These are phyloP conservation scores for Sthenelais limicola DNA, from an alignment of 2,888 invertebrate species.

Conservation along the genomic window DNA sequence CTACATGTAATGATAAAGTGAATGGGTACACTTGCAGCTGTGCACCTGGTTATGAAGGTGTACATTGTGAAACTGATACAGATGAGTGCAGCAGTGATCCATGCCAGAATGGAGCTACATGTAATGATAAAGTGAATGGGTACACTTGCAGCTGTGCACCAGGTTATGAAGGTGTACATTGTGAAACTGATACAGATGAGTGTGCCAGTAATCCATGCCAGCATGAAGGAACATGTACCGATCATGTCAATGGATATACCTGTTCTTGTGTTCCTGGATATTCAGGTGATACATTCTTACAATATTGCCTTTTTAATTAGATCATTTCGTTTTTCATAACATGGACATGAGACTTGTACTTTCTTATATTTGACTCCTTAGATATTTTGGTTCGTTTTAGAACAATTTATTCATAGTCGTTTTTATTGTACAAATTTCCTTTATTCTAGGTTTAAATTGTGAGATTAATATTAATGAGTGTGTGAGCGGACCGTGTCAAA, in stretches of 20 bases:
- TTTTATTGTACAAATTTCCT: too few relatives aligned
- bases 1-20: conserved; percentile 2
- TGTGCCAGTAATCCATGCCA: conserved; percentile 93
- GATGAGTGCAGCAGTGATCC: not conserved
- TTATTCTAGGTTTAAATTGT: too few relatives aligned
- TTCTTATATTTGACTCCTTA: too few relatives aligned
- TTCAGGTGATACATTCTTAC: not conserved
- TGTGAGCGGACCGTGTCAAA: not conserved
- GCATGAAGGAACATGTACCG: conserved; percentile 88
- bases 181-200: not conserved
- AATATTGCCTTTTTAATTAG: too few relatives aligned
- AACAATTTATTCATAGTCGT: too few relatives aligned
- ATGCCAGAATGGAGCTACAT: not conserved
- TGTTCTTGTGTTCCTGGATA: conserved; percentile 45
- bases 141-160: not conserved
- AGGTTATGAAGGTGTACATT: not conserved
- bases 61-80: not conserved
- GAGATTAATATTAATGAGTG: not conserved
- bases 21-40: conserved; percentile 17
- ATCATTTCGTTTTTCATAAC: too few relatives aligned
- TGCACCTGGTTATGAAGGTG: conserved; percentile 18
- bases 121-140: not conserved
- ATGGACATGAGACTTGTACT: too few relatives aligned
- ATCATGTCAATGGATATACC: conserved; percentile 30
- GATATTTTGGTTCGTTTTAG: too few relatives aligned